Base-by-base conservation (phyloP, 2,797 vertebrate genomes). In the Echiichthys vipera region DNA sequence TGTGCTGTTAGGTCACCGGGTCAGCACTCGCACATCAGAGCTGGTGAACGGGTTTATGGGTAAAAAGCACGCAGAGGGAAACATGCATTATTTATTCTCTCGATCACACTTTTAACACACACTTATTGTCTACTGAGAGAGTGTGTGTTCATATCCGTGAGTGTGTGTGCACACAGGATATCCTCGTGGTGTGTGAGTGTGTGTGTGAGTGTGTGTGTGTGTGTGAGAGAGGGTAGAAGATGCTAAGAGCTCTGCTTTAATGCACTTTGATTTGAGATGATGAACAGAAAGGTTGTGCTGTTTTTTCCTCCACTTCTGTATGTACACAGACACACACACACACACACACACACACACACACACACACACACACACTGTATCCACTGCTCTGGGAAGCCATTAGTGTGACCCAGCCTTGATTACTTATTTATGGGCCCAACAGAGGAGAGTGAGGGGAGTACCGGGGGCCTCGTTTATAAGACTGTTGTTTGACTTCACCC, bases 401-500 rank as follows among this genome's bases (percentile, higher is more conserved):
- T 94, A 90, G 91, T 81, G 81, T 81, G 73, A 91, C 72, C 91
- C 88, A 85, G 88, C 87, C 87, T 84, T 91, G 87, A 93, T 94
- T 90, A 94, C 74, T 93, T 93, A 94, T 94, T 94, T 87, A 94
- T 94, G 86, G 81, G 36, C 65, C 65, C 78, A 80, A 59, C 84
- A 92, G 88, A 87, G 88, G 80, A 79, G 88, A 90, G 81, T 84
- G 89, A 65, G 84, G 65, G 77, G 83, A 84, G 75, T 53, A 75
- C 34, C 63, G 63, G 59, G 72, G 81, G 77, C 67, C 65, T 85
- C 84, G 25, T 81, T 83, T 78, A 72, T 62, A 49, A 84, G 82
- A 81, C 64, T 50, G 57, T 59, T 81, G 73, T 80, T 89, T 69
- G 72, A 86, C 82, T 88, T 85, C 84, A 74, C 63, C 68, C 55